Evolutionary conservation across 2,113 vertebrate species (phyloP).

Genomic region (Dendropsophus ebraccatus): DNA sequence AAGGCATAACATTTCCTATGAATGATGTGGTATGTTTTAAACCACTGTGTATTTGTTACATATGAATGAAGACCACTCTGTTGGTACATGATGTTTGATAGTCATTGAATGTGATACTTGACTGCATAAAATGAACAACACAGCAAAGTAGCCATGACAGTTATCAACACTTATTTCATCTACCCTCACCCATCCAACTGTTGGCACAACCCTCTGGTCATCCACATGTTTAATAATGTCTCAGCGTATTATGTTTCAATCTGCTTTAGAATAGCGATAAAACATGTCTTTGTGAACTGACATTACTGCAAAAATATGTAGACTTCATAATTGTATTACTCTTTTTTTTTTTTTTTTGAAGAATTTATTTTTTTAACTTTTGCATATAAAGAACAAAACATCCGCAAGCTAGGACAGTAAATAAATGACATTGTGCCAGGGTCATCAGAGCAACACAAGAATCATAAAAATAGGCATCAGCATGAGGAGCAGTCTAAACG

Average conservation of each 20-base stretch:
- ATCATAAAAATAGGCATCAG: no score
- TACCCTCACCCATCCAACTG: conserved; percentile 4
- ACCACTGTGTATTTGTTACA: background rate
- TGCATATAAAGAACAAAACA: no score
- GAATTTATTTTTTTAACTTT: no score
- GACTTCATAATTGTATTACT: background rate
- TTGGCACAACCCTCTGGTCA: conserved; percentile 31
- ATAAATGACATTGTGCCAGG: no score
- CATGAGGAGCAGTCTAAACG: no score
- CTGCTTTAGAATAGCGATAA: background rate
- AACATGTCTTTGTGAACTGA: background rate
- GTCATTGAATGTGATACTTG: conserved; percentile 29
- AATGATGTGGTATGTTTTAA: background rate
- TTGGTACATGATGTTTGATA: background rate
- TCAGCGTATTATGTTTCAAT: background rate
- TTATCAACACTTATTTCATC: conserved; percentile 50
- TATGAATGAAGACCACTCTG: background rate
- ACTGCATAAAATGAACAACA: conserved; percentile 52
- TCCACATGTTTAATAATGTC: conserved; percentile 40
- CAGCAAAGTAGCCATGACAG: conserved; percentile 55
- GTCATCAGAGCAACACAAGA: no score
- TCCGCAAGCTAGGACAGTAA: no score
- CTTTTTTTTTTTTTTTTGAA: no score
- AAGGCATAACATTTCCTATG: background rate
- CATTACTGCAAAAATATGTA: background rate